Evolutionary conservation across 2,113 vertebrate genomes (phyloP).

Genomic region (Microcebus jonahi): DNA sequence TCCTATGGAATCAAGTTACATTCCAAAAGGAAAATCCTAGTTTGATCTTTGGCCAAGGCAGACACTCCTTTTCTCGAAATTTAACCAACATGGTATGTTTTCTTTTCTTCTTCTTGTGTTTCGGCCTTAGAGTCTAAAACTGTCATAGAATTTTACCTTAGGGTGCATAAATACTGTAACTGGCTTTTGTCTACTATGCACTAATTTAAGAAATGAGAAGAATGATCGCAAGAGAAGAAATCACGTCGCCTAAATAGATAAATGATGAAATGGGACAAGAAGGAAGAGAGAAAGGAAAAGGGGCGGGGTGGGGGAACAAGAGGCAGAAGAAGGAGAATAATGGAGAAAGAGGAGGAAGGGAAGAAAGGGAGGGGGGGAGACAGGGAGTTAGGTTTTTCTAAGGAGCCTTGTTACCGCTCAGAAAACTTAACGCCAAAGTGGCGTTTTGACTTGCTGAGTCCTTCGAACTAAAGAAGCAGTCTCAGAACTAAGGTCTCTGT

Average conservation of each 20-base stretch:
- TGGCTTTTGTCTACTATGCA: not conserved
- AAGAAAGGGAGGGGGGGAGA: too few species aligned
- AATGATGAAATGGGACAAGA: not conserved
- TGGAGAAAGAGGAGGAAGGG: not conserved
- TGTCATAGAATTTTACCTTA: not conserved
- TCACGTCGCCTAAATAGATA: not conserved
- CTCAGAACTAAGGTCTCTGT: not conserved
- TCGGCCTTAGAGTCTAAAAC: too few species aligned
- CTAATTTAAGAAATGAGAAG: not conserved
- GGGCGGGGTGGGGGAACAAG: not conserved
- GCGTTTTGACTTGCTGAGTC: not conserved
- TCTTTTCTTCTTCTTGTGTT: not conserved
- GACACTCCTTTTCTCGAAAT: not conserved
- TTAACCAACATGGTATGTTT: not conserved
- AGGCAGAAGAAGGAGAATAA: not conserved
- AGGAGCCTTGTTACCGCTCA: not conserved
- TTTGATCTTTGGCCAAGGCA: not conserved
- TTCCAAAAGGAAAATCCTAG: not conserved
- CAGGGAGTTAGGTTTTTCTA: not conserved
- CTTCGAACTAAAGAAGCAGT: not conserved
- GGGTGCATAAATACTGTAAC: accelerated
- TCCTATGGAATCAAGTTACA: not conserved
- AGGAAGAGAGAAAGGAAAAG: not conserved
- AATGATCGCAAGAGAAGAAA: not conserved
- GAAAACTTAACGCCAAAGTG: not conserved